Evolutionary conservation across 2,888 invertebrate genomes (phyloP).

Genomic region (Archips xylosteana): DNA sequence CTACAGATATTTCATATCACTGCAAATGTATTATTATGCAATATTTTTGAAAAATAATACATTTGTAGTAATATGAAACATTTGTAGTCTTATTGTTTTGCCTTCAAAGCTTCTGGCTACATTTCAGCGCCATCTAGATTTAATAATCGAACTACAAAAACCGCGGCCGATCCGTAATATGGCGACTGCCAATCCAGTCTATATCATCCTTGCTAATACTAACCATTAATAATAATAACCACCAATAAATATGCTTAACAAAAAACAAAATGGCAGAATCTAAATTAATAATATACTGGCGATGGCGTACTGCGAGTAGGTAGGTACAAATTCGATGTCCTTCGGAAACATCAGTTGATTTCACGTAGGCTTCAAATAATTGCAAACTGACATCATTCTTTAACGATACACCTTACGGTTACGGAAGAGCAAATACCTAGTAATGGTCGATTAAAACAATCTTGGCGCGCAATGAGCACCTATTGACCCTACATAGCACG

Average conservation of each 20-base stretch:
- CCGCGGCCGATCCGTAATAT: too few species aligned
- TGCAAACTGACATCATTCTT: conserved; percentile 22
- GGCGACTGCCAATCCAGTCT: too few species aligned
- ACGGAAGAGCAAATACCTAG: neutral
- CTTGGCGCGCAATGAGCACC: conserved; percentile 16
- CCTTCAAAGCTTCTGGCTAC: too few species aligned
- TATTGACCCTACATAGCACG: conserved; percentile 9
- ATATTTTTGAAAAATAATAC: too few species aligned
- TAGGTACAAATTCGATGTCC: neutral
- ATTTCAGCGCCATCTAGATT: too few species aligned
- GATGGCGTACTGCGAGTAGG: neutral
- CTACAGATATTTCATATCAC: too few species aligned
- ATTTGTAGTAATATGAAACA: too few species aligned
- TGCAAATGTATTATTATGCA: too few species aligned
- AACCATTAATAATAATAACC: too few species aligned
- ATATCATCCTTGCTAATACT: too few species aligned
- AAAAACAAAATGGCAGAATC: neutral
- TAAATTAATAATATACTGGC: neutral
- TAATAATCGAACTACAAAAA: too few species aligned
- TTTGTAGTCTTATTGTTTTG: too few species aligned
- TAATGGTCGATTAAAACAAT: neutral
- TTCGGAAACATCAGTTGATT: neutral
- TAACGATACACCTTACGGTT: neutral
- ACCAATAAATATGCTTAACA: neutral
- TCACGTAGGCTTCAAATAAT: conserved; percentile 10